Base-by-base conservation (phyloP, 2,888 invertebrate genomes). In the Spodoptera picta region DNA sequence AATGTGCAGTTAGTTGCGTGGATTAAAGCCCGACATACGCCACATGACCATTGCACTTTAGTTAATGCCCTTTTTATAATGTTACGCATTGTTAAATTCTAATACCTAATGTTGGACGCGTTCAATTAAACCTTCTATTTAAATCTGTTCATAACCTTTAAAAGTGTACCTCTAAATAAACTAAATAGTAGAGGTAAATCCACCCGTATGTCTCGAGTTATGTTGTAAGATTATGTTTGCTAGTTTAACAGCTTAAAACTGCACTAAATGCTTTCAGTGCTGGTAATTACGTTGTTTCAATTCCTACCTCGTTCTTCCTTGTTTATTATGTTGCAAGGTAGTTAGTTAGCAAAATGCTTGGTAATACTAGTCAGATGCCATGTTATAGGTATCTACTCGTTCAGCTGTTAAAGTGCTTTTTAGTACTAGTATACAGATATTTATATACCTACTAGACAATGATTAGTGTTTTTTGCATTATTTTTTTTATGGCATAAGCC, bases 1-100 rank as follows among this genome's bases (percentile, higher is more conserved):
- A 93, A 92, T 92, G 92, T 89, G 89, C 91, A 90, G 89, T 91
- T 89, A 89, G 85, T 88, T 90, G 87, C 87, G 86, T 88, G 86
- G 85, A 88, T 89, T 88, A 90, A 85, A 84, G 77, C 83, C 72
- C 75, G 81, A 82, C 81, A 81, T 77, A 71, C 62, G 69, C 77
- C 68, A 60, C 75, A 75, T 79, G 79, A 81, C 81, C 81, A 72
- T 73, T 77, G 69, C 63, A 75, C 81, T 84, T 75, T 56, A 75
- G 67, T 66, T 74, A 69, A 75, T 81, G 64, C 73, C 69, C 57
- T 80, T 79, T 83, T 78, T 75, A 65, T 76, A 65, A 72, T 52
- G 65, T 62, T 67, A 63, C 57, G 71, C 47, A 12, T 58, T 60
- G 72, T 70, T 65, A 60, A 50, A 65, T 65, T 75, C 52, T 49